Base-by-base conservation (phyloP, 53 echinoderm and acorn worm genomes). In the Actinopyga echinites region DNA sequence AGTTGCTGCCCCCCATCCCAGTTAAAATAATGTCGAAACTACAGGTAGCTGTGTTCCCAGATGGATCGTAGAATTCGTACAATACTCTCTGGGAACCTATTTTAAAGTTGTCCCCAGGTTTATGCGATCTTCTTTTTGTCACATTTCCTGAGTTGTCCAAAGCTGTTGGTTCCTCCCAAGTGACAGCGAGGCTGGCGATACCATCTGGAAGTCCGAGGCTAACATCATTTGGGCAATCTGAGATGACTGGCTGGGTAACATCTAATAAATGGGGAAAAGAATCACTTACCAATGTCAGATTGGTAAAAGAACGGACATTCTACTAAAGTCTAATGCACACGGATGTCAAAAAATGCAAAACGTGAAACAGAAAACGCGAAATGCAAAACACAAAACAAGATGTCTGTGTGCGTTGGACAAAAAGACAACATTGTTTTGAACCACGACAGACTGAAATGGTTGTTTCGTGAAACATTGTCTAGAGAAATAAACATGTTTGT, bases 131-230 rank as follows among this genome's bases (percentile, higher is more conserved):
- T 11, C n/a, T 56, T 20, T 9, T 25, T 11, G 73, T 32, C 19
- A 67, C 21, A 23, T 24, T 71, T 21, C 58, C 38, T 24, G 84
- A 84, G 36, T 84, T 84, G 20, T 84, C 84, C 15, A n/a, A 52
- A 3, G 84, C 84, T 56, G 55, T 21, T 7, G 84, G 84, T 29
- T 68, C 84, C 23, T 15, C 10, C 84, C 84, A 84, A 19, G 11
- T 69, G 23, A 84, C 71, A 0, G 54, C 84, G 2, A 69, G 84
- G 23, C 26, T 57, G 4, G 5, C 25, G n/a, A 40, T 32, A 37
- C 35, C 40, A 13, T 24, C 13, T 6, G 69, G 30, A 6, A 57
- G 73, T 15, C 63, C 81, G 38, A 80, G 60, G 35, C 37, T 80
- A 30, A 80, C 37, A 19, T 80, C 63, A 19, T 59, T 80, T 19